Conservation (phyloP, 1,140 invertebrate genomes). For the Eurosta solidaginis region DNA sequence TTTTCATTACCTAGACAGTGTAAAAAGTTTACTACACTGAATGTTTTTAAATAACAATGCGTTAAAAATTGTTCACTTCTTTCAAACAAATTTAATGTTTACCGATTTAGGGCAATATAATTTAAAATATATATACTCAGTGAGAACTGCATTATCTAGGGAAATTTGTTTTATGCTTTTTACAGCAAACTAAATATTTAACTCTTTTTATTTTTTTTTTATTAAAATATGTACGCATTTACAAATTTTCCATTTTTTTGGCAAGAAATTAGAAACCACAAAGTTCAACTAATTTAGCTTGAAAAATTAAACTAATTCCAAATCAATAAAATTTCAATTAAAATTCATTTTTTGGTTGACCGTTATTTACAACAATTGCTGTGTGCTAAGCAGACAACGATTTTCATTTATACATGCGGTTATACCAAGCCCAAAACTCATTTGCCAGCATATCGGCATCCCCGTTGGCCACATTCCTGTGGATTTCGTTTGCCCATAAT, state of each 20-base stretch:
- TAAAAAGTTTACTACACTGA: no score
- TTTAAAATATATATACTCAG: no score
- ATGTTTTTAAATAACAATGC: no score
- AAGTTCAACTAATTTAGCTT: neutral
- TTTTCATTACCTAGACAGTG: no score
- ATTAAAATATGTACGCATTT: no score
- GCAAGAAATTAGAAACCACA: neutral
- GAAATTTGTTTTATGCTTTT: no score
- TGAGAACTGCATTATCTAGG: no score
- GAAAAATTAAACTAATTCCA: neutral
- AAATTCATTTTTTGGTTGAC: constrained; percentile 2
- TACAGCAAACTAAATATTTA: no score
- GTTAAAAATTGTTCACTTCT: no score
- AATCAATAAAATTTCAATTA: neutral
- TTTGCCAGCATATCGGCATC: neutral
- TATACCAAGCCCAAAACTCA: neutral
- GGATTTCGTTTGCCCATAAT: neutral
- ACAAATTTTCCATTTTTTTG: neutral
- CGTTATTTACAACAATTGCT: neutral
- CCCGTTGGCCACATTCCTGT: neutral
- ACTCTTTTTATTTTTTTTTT: no score
- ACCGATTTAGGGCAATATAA: no score
- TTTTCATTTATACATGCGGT: neutral
- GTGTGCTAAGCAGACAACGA: neutral
- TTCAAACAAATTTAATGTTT: no score